phyloP scores from a whole-genome alignment of 1,140 invertebrate genomes.

The Metaphire vulgaris region DNA sequence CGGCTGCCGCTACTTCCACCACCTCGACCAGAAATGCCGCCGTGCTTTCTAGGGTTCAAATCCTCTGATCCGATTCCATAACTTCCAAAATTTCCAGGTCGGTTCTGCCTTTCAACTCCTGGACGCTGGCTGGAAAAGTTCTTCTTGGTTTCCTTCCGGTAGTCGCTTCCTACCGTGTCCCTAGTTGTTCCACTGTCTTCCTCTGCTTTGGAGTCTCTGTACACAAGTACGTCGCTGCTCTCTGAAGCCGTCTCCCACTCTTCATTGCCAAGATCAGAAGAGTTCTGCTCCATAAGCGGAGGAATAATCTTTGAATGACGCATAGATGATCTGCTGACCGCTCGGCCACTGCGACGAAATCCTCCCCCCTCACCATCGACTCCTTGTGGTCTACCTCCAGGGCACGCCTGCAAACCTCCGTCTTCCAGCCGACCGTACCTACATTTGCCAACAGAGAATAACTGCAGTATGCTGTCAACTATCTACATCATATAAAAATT shows the following conservation, averaged over 20 bases:
- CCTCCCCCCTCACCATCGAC: slow-evolving; percentile 39
- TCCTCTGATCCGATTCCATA: neutral
- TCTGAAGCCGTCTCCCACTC: slow-evolving; percentile 62
- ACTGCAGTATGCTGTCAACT: neutral
- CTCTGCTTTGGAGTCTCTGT: slow-evolving; percentile 35
- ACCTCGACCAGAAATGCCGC: neutral
- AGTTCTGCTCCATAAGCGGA: slow-evolving; percentile 49
- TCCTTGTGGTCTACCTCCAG: slow-evolving; percentile 37
- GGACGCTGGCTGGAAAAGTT: slow-evolving; percentile 51
- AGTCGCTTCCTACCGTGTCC: neutral
- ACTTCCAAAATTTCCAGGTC: slow-evolving; percentile 33
- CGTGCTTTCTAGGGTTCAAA: neutral
- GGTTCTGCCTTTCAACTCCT: slow-evolving; percentile 43
- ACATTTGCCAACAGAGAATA: slow-evolving; percentile 33
- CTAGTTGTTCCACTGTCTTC: slow-evolving; percentile 33
- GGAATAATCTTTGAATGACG: slow-evolving; percentile 38
- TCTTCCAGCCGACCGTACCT: slow-evolving; percentile 25
- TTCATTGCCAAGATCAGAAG: slow-evolving; percentile 55
- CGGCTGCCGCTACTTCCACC: neutral
- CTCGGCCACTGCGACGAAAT: slow-evolving; percentile 22
- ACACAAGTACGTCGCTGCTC: slow-evolving; percentile 55
- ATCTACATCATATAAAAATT: no score
- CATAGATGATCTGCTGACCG: neutral
- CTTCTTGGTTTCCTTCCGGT: slow-evolving; percentile 42
- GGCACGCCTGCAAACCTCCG: slow-evolving; percentile 21